These are phyloP conservation scores for Strix uralensis DNA, from an alignment of 2,113 vertebrate genomes.

Conservation along the genomic window DNA sequence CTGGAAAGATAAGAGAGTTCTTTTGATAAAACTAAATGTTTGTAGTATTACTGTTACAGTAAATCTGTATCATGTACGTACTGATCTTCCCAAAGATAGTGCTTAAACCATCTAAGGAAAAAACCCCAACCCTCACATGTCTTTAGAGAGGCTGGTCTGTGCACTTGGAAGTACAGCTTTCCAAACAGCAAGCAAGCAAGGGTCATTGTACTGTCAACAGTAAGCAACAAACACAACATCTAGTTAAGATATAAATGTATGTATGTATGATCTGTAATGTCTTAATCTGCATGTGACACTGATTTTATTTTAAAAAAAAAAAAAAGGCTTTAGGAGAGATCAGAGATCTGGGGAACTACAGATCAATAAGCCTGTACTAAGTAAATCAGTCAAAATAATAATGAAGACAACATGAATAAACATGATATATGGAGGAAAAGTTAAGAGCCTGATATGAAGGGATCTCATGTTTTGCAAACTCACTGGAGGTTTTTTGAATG, in stretches of 20 bases:
- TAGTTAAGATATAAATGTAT: neutral
- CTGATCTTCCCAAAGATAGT: neutral
- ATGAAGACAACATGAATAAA: neutral
- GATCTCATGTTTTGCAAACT: neutral
- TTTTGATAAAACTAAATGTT: neutral
- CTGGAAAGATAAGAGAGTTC: neutral
- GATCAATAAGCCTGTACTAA: neutral
- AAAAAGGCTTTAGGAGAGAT: neutral
- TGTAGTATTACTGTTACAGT: neutral
- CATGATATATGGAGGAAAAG: neutral
- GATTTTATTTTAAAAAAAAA: neutral
- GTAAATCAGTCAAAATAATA: neutral
- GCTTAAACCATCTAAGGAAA: neutral
- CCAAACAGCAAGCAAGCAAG: neutral
- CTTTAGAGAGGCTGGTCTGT: neutral
- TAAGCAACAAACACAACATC: neutral
- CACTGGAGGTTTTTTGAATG: neutral
- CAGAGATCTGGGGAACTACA: neutral
- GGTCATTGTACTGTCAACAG: neutral
- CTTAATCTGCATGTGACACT: neutral
- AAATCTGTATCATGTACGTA: neutral
- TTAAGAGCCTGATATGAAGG: neutral
- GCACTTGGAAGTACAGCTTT: neutral
- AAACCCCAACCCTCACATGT: neutral
- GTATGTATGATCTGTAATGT: neutral